A percentile compares a stretch with the other conserved stretches of the same genome.
phyloP scores from a whole-genome alignment of 2,888 invertebrate species.

The Drosophila paranaensis region DNA sequence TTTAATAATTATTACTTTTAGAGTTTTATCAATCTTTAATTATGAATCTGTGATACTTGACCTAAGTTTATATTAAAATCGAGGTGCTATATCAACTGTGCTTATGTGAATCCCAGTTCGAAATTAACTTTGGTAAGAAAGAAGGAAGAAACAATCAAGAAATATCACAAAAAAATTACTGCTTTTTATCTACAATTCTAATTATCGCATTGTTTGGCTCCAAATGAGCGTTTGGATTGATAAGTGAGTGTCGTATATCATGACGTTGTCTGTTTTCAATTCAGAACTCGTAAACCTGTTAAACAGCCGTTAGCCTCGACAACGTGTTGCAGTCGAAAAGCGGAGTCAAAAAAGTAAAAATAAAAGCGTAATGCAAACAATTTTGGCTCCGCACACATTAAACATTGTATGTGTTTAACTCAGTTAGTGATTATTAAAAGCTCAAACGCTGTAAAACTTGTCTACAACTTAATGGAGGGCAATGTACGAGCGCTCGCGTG shows the following conservation, averaged over 20 bases:
- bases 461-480: slow-evolving; percentile 13
- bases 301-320: slow-evolving; percentile 29
- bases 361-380: neutral
- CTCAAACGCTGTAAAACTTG: slow-evolving; percentile 15
- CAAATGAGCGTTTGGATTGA: slow-evolving; percentile 2
- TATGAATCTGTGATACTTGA: neutral
- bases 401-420: neutral
- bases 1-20: neutral
- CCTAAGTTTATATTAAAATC: neutral
- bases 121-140: neutral
- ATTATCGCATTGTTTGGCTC: slow-evolving; percentile 7
- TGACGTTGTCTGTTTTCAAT: slow-evolving; percentile 15
- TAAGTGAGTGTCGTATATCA: slow-evolving; percentile 13
- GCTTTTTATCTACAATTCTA: slow-evolving; percentile 5
- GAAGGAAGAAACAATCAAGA: neutral
- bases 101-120: neutral
- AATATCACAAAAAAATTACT: neutral
- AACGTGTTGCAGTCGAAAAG: slow-evolving; percentile 7
- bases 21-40: neutral
- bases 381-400: neutral
- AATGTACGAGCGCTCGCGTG: slow-evolving; percentile 47
- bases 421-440: slow-evolving; percentile 13
- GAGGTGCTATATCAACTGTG: neutral
- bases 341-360: too few species aligned
- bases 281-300: slow-evolving; percentile 30